Percentiles rank a stretch among this genome's conserved stretches.
Evolutionary conservation across 92 coral and sea anemone species (phyloP).

Genomic region (Metridium senile): DNA sequence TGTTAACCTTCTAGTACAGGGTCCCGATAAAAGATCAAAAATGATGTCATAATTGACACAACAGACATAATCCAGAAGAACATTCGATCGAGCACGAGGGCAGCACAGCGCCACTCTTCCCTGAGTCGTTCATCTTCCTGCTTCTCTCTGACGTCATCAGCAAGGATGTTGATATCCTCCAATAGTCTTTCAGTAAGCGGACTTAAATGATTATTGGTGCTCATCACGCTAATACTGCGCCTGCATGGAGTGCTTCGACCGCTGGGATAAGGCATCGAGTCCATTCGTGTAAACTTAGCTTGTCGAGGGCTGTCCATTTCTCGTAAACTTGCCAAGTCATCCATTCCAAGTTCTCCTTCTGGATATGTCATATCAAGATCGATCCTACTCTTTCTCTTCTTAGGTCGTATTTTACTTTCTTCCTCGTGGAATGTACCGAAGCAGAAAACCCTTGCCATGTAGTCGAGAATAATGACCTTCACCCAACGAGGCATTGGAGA

Average conservation of each 20-base stretch:
- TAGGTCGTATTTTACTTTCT: constrained; percentile 53
- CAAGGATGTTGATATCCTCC: constrained; percentile 75
- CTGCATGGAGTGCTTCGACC: constrained; percentile 73
- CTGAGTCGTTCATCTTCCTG: constrained; percentile 84
- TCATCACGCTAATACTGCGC: constrained; percentile 62
- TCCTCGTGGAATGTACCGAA: constrained; percentile 63
- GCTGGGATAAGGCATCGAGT: constrained; percentile 53
- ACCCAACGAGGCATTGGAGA: constrained; percentile 98
- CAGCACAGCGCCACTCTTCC: constrained; percentile 91
- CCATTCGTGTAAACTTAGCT: constrained; percentile 43
- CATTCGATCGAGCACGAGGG: constrained; percentile 80
- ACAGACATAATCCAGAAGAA: constrained; percentile 81
- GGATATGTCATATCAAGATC: constrained; percentile 55
- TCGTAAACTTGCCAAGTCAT: constrained; percentile 53
- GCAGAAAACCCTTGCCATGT: constrained; percentile 85
- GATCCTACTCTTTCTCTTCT: constrained; percentile 39
- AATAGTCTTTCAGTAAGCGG: constrained; percentile 78
- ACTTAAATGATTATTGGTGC: constrained; percentile 49
- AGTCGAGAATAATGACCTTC: constrained; percentile 77
- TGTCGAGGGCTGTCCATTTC: constrained; percentile 63
- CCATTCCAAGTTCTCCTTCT: constrained; percentile 49
- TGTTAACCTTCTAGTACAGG: constrained; percentile 49
- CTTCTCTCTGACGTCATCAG: constrained; percentile 77
- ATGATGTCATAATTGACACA: constrained; percentile 51
- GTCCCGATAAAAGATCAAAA: constrained; percentile 74